These are phyloP conservation scores for Aselliscus stoliczkanus DNA, from an alignment of 2,797 vertebrate species.

Conservation along the genomic window DNA sequence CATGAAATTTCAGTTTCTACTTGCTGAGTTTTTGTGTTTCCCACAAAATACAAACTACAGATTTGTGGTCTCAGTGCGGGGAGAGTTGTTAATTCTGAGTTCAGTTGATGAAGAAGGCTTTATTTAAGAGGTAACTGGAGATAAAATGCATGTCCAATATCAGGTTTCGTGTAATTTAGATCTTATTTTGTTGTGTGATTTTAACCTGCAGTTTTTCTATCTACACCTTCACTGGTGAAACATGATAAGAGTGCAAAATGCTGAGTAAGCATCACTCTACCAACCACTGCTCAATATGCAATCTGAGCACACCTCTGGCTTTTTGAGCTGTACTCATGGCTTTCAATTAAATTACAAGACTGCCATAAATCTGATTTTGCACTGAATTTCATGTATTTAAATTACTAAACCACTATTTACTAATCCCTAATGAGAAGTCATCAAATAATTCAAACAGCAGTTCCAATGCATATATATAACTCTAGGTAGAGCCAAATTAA, in stretches of 20 bases:
- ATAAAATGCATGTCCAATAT: constrained; percentile 66
- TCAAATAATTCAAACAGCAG: constrained; percentile 81
- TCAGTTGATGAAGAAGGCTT: not conserved
- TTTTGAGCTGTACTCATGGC: constrained; percentile 70
- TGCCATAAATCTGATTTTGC: constrained; percentile 82
- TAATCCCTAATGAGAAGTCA: constrained; percentile 82
- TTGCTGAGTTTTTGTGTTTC: constrained; percentile 24
- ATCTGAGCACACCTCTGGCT: constrained; percentile 77
- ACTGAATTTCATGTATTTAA: constrained; percentile 81
- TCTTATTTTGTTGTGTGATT: constrained; percentile 56
- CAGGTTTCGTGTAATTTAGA: constrained; percentile 49
- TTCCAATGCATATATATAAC: constrained; percentile 77
- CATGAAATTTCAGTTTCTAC: not conserved
- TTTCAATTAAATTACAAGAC: constrained; percentile 79
- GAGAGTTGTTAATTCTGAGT: not conserved
- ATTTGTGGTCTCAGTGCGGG: not conserved
- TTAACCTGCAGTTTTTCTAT: constrained; percentile 63
- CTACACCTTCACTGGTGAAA: constrained; percentile 61
- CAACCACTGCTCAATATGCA: constrained; percentile 72
- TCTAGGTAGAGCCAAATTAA: constrained; percentile 79
- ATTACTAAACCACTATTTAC: constrained; percentile 79
- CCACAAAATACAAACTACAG: not conserved
- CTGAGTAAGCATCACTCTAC: constrained; percentile 70
- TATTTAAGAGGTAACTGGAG: constrained; percentile 2
- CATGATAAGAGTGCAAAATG: constrained; percentile 56